phyloP scores from a whole-genome alignment of 1,140 invertebrate genomes.

The Brachionus plicatilis region DNA sequence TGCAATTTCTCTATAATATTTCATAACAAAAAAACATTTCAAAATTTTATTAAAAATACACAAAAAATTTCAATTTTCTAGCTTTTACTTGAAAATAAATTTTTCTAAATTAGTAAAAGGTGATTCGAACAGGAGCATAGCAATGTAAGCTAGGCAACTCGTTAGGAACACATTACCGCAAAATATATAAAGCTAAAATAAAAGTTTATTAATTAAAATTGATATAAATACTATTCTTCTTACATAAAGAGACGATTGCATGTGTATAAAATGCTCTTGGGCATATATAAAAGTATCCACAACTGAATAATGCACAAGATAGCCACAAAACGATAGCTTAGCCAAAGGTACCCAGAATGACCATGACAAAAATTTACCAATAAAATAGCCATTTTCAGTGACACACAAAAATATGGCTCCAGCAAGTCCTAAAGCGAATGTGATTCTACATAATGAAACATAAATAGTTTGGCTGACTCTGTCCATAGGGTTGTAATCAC shows the following conservation, averaged over 20 bases:
- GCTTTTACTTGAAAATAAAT: not conserved
- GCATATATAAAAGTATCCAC: slow-evolving; percentile 1
- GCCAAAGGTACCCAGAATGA: slow-evolving; percentile 74
- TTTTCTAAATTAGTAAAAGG: slow-evolving; percentile 5
- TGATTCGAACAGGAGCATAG: not conserved
- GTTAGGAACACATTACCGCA: slow-evolving; percentile 65
- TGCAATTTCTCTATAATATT: too few relatives aligned
- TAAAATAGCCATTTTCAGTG: slow-evolving; percentile 57
- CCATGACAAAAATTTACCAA: slow-evolving; percentile 71
- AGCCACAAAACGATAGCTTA: slow-evolving; percentile 80
- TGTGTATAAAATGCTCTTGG: slow-evolving; percentile 2
- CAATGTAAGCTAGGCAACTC: slow-evolving; percentile 69
- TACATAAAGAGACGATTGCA: not conserved
- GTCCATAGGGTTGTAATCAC: slow-evolving; percentile 41
- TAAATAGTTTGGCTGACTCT: not conserved
- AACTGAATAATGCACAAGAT: slow-evolving; percentile 67
- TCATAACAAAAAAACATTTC: too few relatives aligned
- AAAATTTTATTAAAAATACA: too few relatives aligned
- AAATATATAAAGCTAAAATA: slow-evolving; percentile 40
- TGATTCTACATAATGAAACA: not conserved
- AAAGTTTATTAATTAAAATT: not conserved
- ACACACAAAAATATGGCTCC: not conserved
- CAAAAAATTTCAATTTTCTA: not conserved
- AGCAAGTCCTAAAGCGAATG: not conserved
- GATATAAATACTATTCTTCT: not conserved